These are phyloP conservation scores for Ernsta delagoae DNA, from an alignment of 2,888 invertebrate genomes.

Conservation along the genomic window DNA sequence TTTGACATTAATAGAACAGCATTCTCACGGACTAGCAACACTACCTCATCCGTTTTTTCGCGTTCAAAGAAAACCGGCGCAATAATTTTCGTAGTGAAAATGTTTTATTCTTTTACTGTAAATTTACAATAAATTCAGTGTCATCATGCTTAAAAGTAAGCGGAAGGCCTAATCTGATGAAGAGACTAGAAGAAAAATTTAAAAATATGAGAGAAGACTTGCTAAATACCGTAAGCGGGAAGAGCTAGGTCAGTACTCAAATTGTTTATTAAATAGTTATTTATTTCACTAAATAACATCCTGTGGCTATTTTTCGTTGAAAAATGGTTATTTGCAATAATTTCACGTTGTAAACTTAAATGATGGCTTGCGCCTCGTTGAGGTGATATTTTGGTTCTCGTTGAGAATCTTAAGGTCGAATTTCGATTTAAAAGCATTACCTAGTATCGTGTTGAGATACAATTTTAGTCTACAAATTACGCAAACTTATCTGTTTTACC, in stretches of 20 bases:
- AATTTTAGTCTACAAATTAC: too few species aligned
- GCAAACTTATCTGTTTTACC: too few species aligned
- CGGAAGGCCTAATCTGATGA: background rate
- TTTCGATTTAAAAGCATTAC: background rate
- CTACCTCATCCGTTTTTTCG: constrained; percentile 4
- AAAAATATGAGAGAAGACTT: background rate
- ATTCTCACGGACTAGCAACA: background rate
- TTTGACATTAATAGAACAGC: background rate
- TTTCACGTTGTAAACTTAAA: too few species aligned
- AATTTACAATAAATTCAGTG: background rate
- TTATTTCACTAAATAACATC: too few species aligned
- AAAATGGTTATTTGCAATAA: background rate
- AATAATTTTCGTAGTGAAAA: background rate
- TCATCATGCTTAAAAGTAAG: background rate
- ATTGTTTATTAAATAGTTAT: too few species aligned
- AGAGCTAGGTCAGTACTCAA: background rate
- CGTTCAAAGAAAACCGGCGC: background rate
- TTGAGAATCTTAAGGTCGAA: background rate
- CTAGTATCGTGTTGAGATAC: too few species aligned
- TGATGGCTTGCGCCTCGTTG: background rate
- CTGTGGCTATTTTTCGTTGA: background rate
- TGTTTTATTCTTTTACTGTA: background rate
- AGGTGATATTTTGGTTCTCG: background rate
- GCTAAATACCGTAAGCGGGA: constrained; percentile 2
- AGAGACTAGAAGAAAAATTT: background rate